These are phyloP conservation scores for Trichonephila inaurata DNA, from an alignment of 1,140 invertebrate species.

Conservation along the genomic window DNA sequence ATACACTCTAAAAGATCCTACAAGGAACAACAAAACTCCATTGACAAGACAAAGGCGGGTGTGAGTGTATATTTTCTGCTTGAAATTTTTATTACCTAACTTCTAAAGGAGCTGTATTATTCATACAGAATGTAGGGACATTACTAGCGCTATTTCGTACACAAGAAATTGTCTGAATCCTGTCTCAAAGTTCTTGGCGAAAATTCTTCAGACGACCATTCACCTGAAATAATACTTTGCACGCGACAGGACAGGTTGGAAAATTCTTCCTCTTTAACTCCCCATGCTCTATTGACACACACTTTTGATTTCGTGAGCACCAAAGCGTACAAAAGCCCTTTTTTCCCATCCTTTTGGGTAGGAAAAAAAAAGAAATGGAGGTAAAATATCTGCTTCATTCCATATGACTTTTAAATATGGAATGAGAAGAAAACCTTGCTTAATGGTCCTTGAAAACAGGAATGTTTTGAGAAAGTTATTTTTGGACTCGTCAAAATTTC, in stretches of 20 bases:
- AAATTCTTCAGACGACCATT: slow-evolving; percentile 5
- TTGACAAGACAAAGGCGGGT: slow-evolving; percentile 6
- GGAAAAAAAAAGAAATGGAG: slow-evolving; percentile 26
- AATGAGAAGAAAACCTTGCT: not conserved
- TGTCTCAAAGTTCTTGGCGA: not conserved
- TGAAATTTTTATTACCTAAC: not conserved
- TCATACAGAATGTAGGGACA: not conserved
- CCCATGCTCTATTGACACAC: slow-evolving; percentile 13
- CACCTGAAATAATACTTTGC: not conserved
- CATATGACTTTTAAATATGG: slow-evolving; percentile 24
- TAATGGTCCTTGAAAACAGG: slow-evolving; percentile 44
- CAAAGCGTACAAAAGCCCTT: slow-evolving; percentile 38
- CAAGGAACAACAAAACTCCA: not conserved
- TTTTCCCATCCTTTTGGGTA: slow-evolving; percentile 28
- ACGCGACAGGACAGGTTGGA: not conserved
- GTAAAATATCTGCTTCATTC: not conserved
- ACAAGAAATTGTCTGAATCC: not conserved
- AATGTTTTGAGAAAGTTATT: not conserved
- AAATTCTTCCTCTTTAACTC: slow-evolving; percentile 33
- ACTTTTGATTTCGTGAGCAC: slow-evolving; percentile 54
- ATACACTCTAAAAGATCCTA: not conserved
- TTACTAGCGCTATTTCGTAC: not conserved
- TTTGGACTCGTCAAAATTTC: not conserved
- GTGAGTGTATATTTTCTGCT: slow-evolving; percentile 8
- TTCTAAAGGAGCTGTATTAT: not conserved